Evolutionary conservation across 2,888 invertebrate species (phyloP).

Genomic region (Argyra leucocephala): DNA sequence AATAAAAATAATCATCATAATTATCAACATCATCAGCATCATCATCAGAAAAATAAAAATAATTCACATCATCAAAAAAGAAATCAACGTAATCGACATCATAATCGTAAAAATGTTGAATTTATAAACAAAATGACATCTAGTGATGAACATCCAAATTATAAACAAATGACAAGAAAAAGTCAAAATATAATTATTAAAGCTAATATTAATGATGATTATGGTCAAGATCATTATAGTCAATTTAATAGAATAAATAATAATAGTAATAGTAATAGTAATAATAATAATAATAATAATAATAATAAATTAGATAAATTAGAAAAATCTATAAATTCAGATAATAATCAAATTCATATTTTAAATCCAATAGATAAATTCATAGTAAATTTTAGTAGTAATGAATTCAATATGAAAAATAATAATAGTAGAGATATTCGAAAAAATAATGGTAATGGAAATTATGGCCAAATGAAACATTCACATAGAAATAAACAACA

Average conservation of each 20-base stretch:
- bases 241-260: constrained; percentile 7
- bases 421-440: background rate
- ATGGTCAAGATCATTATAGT: constrained; percentile 9
- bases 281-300: constrained; percentile 11
- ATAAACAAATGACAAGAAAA: background rate
- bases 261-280: constrained; percentile 10
- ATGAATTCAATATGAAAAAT: background rate
- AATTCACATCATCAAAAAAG: background rate
- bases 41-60: constrained; percentile 9
- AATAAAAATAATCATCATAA: constrained; percentile 13
- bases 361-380: background rate
- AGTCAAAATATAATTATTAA: constrained; percentile 13
- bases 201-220: constrained; percentile 10
- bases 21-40: constrained; percentile 12
- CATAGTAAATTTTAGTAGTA: background rate
- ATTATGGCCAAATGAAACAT: no score
- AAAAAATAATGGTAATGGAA: background rate
- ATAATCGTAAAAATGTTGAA: background rate
- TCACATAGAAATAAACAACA: background rate
- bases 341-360: constrained; percentile 12
- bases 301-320: constrained; percentile 10
- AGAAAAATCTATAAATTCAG: background rate
- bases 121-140: background rate
- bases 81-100: background rate
- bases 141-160: background rate